Percentiles rank a stretch among this genome's conserved stretches.
Conservation (phyloP, 2,113 vertebrate species). For the Mormoops blainvillei region DNA sequence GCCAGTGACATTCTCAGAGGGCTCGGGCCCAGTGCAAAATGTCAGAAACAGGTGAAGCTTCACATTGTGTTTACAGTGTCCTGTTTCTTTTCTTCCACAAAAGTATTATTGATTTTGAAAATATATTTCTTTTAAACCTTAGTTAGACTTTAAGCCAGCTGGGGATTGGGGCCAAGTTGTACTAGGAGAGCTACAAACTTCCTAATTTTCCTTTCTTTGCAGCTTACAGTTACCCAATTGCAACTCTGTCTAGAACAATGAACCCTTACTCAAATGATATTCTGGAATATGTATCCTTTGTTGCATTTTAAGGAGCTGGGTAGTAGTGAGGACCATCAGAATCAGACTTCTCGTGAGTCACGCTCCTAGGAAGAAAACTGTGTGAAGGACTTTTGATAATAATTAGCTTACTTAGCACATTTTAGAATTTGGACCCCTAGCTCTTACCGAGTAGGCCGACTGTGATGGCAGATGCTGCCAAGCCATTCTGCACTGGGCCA, state of each 20-base stretch:
- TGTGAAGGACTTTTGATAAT: background rate
- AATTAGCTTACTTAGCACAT: background rate
- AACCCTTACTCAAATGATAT: slow-evolving; percentile 92
- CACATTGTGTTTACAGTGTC: background rate
- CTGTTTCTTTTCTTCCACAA: background rate
- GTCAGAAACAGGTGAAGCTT: background rate
- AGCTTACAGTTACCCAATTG: slow-evolving; percentile 92
- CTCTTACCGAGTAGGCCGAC: background rate
- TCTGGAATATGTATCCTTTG: slow-evolving; percentile 96
- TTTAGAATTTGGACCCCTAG: background rate
- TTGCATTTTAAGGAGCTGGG: background rate
- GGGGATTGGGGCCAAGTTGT: background rate
- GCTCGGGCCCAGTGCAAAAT: background rate
- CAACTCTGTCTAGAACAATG: slow-evolving; percentile 90
- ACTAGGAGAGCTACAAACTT: background rate
- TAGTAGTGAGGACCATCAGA: background rate
- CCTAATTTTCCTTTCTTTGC: slow-evolving; percentile 42
- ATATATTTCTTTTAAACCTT: background rate
- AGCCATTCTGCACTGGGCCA: background rate
- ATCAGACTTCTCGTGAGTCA: background rate
- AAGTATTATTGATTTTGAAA: slow-evolving; percentile 25
- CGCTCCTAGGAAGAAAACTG: background rate
- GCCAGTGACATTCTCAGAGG: background rate
- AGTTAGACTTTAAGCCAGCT: background rate
- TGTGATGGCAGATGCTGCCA: background rate